Percentiles rank a stretch among this genome's conserved stretches.
These are phyloP conservation scores for Paramormyrops hopkinsi DNA, from an alignment of 2,797 vertebrate species.

Conservation along the genomic window DNA sequence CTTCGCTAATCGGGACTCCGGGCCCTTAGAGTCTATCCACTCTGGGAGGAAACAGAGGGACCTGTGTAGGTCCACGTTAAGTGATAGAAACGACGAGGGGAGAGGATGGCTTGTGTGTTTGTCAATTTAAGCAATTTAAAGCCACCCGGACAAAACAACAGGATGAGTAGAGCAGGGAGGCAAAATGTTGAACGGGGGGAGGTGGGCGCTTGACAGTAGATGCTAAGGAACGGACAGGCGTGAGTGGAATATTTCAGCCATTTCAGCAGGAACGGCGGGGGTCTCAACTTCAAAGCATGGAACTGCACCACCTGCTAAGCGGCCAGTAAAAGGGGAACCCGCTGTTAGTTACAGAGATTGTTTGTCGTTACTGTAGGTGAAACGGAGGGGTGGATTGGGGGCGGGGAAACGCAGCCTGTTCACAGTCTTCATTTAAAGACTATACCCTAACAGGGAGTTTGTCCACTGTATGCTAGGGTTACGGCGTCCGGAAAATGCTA, in stretches of 20 bases:
- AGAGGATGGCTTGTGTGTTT: background rate
- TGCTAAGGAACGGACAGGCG: background rate
- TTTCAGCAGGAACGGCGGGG: background rate
- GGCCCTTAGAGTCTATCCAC: conserved; percentile 46
- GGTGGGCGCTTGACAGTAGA: background rate
- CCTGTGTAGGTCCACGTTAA: background rate
- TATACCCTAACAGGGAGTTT: background rate
- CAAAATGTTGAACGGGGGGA: background rate
- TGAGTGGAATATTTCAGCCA: background rate
- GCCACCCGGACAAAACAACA: background rate
- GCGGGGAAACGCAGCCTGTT: background rate
- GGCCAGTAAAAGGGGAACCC: background rate
- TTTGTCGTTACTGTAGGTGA: background rate
- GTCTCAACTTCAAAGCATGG: background rate
- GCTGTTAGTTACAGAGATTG: background rate
- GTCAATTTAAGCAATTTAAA: background rate
- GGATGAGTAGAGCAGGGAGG: background rate
- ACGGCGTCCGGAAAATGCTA: background rate
- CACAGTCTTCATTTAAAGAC: background rate
- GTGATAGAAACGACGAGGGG: background rate
- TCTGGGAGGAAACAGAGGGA: background rate
- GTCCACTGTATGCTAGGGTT: background rate
- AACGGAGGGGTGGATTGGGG: background rate
- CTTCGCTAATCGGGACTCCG: conserved; percentile 56
- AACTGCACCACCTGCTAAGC: background rate